These are phyloP conservation scores for Trachymyrmex cornetzi DNA, from an alignment of 1,140 invertebrate species.

Conservation along the genomic window DNA sequence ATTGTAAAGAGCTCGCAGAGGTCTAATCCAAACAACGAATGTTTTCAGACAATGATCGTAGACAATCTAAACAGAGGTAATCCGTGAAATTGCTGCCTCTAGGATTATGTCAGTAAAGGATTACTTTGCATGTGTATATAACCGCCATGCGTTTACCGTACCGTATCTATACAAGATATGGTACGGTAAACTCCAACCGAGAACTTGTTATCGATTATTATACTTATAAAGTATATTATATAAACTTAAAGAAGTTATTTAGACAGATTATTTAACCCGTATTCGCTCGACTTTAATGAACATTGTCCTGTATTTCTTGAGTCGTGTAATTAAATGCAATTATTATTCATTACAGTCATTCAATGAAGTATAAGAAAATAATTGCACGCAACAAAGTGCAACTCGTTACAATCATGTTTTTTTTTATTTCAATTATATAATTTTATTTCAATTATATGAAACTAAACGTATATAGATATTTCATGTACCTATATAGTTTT, in stretches of 20 bases:
- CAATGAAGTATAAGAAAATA: not conserved
- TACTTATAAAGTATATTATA: not conserved
- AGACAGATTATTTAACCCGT: not conserved
- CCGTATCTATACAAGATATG: slow-evolving; percentile 15
- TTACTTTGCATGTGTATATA: not conserved
- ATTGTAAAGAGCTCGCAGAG: not conserved
- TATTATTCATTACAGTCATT: not conserved
- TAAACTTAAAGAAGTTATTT: not conserved
- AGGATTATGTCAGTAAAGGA: not conserved
- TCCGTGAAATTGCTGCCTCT: not conserved
- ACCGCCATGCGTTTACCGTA: not conserved
- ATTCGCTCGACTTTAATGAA: not conserved
- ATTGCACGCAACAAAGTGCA: not conserved
- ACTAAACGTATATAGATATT: not conserved
- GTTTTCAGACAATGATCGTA: slow-evolving; percentile 17
- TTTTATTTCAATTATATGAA: not conserved
- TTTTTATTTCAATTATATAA: not conserved
- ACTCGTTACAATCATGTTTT: not conserved
- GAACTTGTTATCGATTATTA: not conserved
- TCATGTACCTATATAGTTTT: not conserved
- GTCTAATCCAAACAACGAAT: not conserved
- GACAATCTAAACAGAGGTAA: not conserved
- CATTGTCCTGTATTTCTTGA: not conserved
- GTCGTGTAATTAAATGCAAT: not conserved
- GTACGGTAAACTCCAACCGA: not conserved